phyloP scores from a whole-genome alignment of 1,140 invertebrate species.

The Meloidogyne floridensis region DNA sequence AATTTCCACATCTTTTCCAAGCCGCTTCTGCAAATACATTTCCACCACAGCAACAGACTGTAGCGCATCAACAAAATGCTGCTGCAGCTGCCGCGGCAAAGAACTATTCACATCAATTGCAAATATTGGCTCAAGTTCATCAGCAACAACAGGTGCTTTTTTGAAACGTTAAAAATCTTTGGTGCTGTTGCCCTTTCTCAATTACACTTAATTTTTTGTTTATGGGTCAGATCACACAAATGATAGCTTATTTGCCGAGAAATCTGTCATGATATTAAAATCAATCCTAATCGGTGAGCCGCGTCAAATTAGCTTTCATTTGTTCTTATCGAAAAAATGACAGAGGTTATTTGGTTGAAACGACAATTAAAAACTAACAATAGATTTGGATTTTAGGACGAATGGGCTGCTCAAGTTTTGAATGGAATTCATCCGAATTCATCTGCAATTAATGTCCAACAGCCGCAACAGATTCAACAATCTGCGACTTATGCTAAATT shows the following conservation, averaged over 20 bases:
- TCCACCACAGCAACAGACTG: constrained; percentile 15
- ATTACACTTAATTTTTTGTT: too few species aligned
- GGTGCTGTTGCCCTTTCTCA: too few species aligned
- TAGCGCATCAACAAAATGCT: constrained; percentile 1
- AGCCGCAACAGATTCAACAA: constrained; percentile 19
- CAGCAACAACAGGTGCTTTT: constrained; percentile 1
- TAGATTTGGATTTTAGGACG: neutral
- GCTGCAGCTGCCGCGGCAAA: constrained; percentile 18
- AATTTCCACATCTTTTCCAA: constrained; percentile 30
- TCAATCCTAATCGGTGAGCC: too few species aligned
- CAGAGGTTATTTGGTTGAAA: too few species aligned
- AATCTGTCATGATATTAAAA: too few species aligned
- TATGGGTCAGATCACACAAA: too few species aligned
- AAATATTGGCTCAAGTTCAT: constrained; percentile 25
- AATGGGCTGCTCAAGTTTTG: constrained; percentile 28
- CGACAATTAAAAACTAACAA: too few species aligned
- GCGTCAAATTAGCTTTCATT: too few species aligned
- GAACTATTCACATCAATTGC: constrained; percentile 25
- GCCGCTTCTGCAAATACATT: neutral
- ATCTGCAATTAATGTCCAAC: neutral
- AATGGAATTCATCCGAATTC: constrained; percentile 19
- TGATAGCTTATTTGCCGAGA: too few species aligned
- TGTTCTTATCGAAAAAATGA: too few species aligned
- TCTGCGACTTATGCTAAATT: neutral
- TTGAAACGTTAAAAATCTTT: neutral